These are phyloP conservation scores for Himalopsyche phryganea DNA, from an alignment of 1,140 invertebrate genomes.

Conservation along the genomic window DNA sequence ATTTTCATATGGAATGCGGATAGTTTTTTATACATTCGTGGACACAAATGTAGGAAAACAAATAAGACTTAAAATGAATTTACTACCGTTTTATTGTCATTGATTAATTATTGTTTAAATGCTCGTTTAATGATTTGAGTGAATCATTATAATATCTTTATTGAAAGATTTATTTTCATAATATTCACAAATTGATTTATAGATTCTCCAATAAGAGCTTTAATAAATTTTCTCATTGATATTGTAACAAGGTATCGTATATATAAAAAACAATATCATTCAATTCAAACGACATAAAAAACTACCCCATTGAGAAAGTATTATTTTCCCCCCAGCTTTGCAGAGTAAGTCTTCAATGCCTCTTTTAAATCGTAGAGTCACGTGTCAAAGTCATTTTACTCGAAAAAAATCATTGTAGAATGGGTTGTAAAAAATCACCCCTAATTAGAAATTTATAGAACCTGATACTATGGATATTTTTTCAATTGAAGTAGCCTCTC, in stretches of 20 bases:
- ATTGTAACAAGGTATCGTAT: background rate
- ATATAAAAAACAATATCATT: background rate
- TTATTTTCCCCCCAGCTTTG: constrained; percentile 1
- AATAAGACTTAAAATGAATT: too few relatives aligned
- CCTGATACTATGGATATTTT: constrained; percentile 30
- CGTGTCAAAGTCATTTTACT: constrained; percentile 32
- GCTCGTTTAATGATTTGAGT: too few relatives aligned
- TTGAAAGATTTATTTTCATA: too few relatives aligned
- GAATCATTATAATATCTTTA: too few relatives aligned
- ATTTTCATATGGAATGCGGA: too few relatives aligned
- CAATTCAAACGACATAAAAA: background rate
- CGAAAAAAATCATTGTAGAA: constrained; percentile 6
- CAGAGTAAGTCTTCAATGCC: constrained; percentile 23
- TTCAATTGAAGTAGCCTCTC: constrained; percentile 12
- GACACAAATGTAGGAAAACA: too few relatives aligned
- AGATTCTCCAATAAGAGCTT: too few relatives aligned
- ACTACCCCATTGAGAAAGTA: constrained; percentile 1
- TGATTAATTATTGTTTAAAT: too few relatives aligned
- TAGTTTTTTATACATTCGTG: too few relatives aligned
- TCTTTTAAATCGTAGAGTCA: constrained; percentile 24
- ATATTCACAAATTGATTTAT: too few relatives aligned
- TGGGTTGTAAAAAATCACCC: constrained; percentile 10
- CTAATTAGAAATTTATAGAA: constrained; percentile 34
- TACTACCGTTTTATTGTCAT: too few relatives aligned
- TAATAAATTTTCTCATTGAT: too few relatives aligned